Percentiles rank a stretch among this genome's conserved stretches.
These are phyloP conservation scores for Syngnathus acus DNA, from an alignment of 2,797 vertebrate species.

Conservation along the genomic window DNA sequence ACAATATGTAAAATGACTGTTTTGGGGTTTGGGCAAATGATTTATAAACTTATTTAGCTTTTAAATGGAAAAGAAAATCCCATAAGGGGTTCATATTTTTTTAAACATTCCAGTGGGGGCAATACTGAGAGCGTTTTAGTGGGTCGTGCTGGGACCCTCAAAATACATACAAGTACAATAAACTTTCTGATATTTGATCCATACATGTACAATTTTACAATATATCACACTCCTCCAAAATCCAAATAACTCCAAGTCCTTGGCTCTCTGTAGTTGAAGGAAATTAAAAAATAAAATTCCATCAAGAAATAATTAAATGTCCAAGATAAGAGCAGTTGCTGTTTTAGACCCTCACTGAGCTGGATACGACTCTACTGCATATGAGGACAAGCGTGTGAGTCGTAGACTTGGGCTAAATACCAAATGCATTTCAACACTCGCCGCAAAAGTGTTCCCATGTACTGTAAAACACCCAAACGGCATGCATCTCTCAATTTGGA, in stretches of 20 bases:
- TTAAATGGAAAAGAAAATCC: not conserved
- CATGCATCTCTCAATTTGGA: slow-evolving; percentile 8
- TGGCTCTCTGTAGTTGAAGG: too few relatives aligned
- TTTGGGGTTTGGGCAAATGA: not conserved
- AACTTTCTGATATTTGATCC: too few relatives aligned
- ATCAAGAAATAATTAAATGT: too few relatives aligned
- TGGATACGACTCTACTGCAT: not conserved
- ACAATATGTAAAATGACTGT: not conserved
- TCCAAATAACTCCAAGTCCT: too few relatives aligned
- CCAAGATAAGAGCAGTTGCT: not conserved
- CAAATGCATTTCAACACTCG: not conserved
- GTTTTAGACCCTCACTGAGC: not conserved
- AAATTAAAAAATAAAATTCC: too few relatives aligned
- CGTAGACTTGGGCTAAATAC: not conserved
- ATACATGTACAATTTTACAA: too few relatives aligned
- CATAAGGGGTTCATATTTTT: too few relatives aligned
- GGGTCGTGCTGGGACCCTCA: too few relatives aligned
- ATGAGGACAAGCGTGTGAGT: not conserved
- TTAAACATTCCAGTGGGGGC: too few relatives aligned
- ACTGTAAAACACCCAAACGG: not conserved
- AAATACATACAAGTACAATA: too few relatives aligned
- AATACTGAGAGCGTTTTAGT: not conserved
- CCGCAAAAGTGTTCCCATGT: slow-evolving; percentile 1
- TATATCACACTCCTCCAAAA: too few relatives aligned
- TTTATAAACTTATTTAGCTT: not conserved